Conservation (phyloP, 2,797 vertebrate genomes). For the Stomatorhinus walkeri region DNA sequence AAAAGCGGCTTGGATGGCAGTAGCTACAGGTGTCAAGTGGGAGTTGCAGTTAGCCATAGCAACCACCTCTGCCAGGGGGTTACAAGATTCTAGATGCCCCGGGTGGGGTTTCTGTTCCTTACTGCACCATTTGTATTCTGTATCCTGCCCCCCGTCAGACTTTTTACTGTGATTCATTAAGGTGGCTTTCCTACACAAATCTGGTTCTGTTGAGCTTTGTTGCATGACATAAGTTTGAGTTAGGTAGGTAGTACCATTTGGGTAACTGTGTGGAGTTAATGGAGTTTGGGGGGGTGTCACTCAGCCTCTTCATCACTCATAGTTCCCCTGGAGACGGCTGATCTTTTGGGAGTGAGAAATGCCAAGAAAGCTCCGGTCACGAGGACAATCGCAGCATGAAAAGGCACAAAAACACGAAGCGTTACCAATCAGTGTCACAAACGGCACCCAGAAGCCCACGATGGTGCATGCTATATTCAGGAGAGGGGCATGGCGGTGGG, state of each 20-base stretch:
- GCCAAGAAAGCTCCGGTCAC: neutral
- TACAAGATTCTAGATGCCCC: neutral
- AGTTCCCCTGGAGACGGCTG: neutral
- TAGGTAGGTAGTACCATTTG: neutral
- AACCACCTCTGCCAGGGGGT: neutral
- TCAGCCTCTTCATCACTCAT: neutral
- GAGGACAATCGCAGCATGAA: neutral
- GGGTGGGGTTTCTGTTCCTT: neutral
- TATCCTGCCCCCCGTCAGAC: neutral
- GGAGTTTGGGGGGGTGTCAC: neutral
- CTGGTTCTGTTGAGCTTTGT: neutral
- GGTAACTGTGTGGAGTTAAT: neutral
- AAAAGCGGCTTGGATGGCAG: neutral
- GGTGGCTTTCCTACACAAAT: neutral
- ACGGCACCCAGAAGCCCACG: neutral
- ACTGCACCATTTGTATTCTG: neutral
- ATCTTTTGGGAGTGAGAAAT: neutral
- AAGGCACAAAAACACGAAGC: neutral
- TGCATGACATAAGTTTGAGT: neutral
- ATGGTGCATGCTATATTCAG: neutral
- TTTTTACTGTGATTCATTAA: neutral
- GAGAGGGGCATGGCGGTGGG: neutral
- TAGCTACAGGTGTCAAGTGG: neutral
- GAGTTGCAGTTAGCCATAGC: neutral
- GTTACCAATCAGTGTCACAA: neutral